These are phyloP conservation scores for Tetraneura akinire DNA, from an alignment of 1,140 invertebrate genomes.

Conservation along the genomic window DNA sequence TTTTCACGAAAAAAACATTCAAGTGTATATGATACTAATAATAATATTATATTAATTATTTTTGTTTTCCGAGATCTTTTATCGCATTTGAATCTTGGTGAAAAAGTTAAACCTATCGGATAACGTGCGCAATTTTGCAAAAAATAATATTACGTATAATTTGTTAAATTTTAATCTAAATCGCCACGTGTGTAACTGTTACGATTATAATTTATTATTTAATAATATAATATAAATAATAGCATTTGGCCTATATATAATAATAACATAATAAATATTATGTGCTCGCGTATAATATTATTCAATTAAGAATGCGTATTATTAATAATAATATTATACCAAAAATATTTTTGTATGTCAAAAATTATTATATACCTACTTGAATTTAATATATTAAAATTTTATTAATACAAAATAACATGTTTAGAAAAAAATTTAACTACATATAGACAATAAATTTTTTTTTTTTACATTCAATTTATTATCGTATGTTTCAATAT, in stretches of 20 bases:
- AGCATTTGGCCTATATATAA: not conserved
- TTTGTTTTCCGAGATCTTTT: constrained; percentile 26
- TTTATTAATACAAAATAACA: too few species aligned
- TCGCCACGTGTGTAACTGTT: not conserved
- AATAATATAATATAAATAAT: not conserved
- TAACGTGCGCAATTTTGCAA: not conserved
- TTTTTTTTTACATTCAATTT: too few species aligned
- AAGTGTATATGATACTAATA: too few species aligned
- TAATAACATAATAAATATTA: not conserved
- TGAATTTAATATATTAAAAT: not conserved
- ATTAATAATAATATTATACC: not conserved
- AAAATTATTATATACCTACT: constrained; percentile 22
- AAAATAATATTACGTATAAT: not conserved
- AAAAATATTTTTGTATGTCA: constrained; percentile 42
- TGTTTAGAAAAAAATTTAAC: too few species aligned
- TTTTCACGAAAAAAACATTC: constrained; percentile 20
- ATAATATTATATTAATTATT: constrained; percentile 29
- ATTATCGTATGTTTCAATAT: too few species aligned
- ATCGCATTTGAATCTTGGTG: too few species aligned
- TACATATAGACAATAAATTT: too few species aligned
- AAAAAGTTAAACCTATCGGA: too few species aligned
- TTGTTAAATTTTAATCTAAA: not conserved
- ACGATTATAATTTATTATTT: not conserved
- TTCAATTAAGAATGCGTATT: too few species aligned
- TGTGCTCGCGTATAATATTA: too few species aligned